Percentiles rank a stretch among this genome's conserved stretches.
These are phyloP conservation scores for Lacanobia oleracea DNA, from an alignment of 2,888 invertebrate genomes.

Conservation along the genomic window DNA sequence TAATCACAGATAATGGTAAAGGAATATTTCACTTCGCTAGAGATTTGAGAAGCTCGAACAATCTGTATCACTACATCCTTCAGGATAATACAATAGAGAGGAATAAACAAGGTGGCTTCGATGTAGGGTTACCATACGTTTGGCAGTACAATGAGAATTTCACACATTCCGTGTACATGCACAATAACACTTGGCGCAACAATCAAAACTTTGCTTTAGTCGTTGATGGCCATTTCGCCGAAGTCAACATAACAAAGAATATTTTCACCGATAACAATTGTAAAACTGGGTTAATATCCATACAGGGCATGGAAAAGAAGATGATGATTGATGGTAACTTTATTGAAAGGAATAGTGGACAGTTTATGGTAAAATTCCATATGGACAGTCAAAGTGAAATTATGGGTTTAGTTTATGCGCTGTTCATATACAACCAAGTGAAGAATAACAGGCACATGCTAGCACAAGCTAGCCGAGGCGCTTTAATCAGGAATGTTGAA, in stretches of 20 bases:
- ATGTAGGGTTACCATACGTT: conserved; percentile 97
- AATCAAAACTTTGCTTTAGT: conserved; percentile 96
- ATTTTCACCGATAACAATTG: conserved; percentile 96
- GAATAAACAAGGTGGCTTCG: conserved; percentile 96
- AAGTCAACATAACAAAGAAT: conserved; percentile 96
- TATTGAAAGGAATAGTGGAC: conserved; percentile 95
- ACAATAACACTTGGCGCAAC: conserved; percentile 96
- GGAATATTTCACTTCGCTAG: conserved; percentile 97
- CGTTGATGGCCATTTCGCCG: conserved; percentile 98
- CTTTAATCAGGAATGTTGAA: conserved; percentile 82
- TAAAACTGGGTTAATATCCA: conserved; percentile 93
- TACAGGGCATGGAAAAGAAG: conserved; percentile 99
- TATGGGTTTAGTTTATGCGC: conserved; percentile 95
- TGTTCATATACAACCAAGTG: conserved; percentile 94
- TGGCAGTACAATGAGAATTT: conserved; percentile 99
- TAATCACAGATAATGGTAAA: conserved; percentile 96
- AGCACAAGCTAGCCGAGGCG: conserved; percentile 77
- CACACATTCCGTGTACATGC: conserved; percentile 96
- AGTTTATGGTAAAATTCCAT: conserved; percentile 96
- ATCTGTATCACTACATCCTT: conserved; percentile 98
- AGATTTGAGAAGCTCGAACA: conserved; percentile 98
- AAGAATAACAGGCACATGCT: conserved; percentile 92
- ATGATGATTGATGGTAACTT: conserved; percentile 95
- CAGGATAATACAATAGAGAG: conserved; percentile 96
- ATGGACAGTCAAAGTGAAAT: conserved; percentile 98